Conservation (phyloP, 2,113 vertebrate species). For the Tachysurus fulvidraco region DNA sequence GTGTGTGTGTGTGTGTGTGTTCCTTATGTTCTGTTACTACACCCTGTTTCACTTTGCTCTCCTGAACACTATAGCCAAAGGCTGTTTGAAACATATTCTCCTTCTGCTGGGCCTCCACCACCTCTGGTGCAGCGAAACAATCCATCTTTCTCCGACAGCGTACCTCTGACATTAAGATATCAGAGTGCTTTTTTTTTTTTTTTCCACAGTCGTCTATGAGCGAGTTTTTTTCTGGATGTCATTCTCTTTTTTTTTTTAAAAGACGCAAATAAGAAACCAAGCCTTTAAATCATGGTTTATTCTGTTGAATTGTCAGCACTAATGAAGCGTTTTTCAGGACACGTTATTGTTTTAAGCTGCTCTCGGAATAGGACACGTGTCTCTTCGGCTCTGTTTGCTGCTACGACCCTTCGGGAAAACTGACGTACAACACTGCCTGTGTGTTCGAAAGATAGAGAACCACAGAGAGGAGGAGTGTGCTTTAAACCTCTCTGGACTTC, state of each 20-base stretch:
- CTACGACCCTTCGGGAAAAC: background rate
- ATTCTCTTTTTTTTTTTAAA: background rate
- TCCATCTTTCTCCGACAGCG: constrained; percentile 32
- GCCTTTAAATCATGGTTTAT: background rate
- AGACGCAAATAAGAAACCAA: background rate
- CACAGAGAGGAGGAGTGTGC: constrained; percentile 34
- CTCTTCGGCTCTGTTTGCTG: background rate
- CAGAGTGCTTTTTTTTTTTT: constrained; percentile 29
- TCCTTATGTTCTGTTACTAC: constrained; percentile 32
- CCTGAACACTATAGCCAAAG: constrained; percentile 32
- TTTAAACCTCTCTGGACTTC: constrained; percentile 61
- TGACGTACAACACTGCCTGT: background rate
- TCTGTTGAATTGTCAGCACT: background rate
- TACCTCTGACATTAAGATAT: constrained; percentile 6
- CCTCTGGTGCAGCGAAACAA: constrained; percentile 56
- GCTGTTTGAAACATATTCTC: constrained; percentile 43
- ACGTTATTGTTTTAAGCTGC: background rate
- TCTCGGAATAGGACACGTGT: background rate
- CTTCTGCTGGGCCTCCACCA: constrained; percentile 48
- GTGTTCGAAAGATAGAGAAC: background rate
- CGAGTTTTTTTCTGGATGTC: background rate
- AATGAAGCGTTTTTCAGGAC: background rate
- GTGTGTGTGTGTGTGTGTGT: constrained; percentile 19
- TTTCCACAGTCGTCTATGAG: constrained; percentile 23
- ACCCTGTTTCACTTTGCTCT: constrained; percentile 36